Evolutionary conservation across 2,888 invertebrate genomes (phyloP).

Genomic region (Hyposoter didymator): DNA sequence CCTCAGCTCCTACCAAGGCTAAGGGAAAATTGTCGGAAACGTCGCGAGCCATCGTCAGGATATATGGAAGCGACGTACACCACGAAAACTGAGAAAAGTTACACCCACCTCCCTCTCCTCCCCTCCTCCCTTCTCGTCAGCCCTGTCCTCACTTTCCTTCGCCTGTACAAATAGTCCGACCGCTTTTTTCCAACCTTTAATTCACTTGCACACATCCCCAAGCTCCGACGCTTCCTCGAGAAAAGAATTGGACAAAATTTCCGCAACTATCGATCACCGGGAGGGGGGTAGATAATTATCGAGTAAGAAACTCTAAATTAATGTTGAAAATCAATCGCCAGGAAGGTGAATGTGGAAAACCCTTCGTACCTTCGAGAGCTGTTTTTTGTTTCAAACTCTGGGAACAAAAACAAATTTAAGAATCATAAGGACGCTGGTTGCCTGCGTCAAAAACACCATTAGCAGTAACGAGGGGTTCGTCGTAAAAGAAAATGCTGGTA

Average conservation of each 20-base stretch:
- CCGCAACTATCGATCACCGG: not conserved
- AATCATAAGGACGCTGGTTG: not conserved
- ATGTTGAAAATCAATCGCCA: not conserved
- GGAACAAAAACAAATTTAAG: not conserved
- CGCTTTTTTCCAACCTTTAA: not conserved
- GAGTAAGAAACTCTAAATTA: not conserved
- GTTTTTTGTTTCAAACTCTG: not conserved
- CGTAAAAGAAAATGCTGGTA: not conserved
- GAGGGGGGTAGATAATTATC: not conserved
- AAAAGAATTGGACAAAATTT: not conserved
- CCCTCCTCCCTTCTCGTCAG: not conserved
- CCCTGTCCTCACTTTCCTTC: constrained; percentile 3
- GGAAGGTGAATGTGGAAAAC: not conserved
- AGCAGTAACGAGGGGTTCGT: not conserved
- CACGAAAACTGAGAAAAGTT: constrained; percentile 49
- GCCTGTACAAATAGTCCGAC: not conserved
- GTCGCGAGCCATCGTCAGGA: constrained; percentile 53
- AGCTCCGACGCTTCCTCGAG: not conserved
- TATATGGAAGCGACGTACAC: constrained; percentile 31
- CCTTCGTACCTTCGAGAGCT: not conserved
- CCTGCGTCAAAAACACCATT: not conserved
- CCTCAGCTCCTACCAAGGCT: not conserved
- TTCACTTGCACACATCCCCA: constrained; percentile 4
- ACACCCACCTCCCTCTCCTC: constrained; percentile 1
- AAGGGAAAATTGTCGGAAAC: constrained; percentile 55